Evolutionary conservation across 2,888 invertebrate genomes (phyloP).

Genomic region (Endotricha flammealis): DNA sequence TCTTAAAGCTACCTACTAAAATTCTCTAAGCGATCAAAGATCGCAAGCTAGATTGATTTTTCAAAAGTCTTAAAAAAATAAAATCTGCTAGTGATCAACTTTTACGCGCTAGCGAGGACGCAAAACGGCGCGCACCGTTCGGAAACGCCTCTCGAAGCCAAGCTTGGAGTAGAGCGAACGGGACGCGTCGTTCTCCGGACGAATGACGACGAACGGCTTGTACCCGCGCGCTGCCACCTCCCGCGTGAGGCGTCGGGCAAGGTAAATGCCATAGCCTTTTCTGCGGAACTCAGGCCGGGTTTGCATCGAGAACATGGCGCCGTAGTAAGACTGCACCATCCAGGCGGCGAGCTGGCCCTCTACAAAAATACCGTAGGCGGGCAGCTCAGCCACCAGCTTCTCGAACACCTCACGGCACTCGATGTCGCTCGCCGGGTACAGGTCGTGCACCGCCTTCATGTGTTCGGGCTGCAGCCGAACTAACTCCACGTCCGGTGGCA

Average conservation of each 20-base stretch:
- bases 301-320: constrained; percentile 95
- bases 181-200: constrained; percentile 91
- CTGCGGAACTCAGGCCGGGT: constrained; percentile 86
- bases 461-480: constrained; percentile 86
- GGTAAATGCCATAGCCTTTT: constrained; percentile 86
- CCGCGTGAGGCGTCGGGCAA: constrained; percentile 82
- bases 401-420: constrained; percentile 91
- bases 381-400: constrained; percentile 85
- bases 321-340: constrained; percentile 95
- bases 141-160: constrained; percentile 88
- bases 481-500: constrained; percentile 85
- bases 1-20: constrained; percentile 74
- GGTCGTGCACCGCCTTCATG: constrained; percentile 89
- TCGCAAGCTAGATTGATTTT: constrained; percentile 74
- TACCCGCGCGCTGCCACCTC: constrained; percentile 85
- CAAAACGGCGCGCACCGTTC: constrained; percentile 88
- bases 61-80: constrained; percentile 78
- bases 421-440: constrained; percentile 93
- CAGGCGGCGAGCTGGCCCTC: constrained; percentile 88
- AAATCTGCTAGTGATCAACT: constrained; percentile 73
- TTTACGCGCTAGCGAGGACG: constrained; percentile 70
- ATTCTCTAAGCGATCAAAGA: constrained; percentile 73
- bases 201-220: constrained; percentile 90
- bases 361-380: constrained; percentile 89
- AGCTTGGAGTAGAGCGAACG: constrained; percentile 89